These are phyloP conservation scores for Liasis olivaceus DNA, from an alignment of 2,797 vertebrate genomes.

Conservation along the genomic window DNA sequence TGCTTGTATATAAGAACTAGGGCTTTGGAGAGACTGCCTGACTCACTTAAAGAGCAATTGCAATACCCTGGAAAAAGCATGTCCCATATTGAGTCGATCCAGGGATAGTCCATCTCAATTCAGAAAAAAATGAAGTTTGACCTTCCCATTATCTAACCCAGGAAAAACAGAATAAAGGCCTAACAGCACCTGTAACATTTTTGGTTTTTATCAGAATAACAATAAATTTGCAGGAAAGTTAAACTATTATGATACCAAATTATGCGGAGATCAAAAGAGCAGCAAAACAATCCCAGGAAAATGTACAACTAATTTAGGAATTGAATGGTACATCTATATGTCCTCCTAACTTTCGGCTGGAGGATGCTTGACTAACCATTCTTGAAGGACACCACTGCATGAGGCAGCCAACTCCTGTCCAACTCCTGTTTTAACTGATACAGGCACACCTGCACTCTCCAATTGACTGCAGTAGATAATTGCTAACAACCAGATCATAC, in stretches of 20 bases:
- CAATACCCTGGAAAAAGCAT: background rate
- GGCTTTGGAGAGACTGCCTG: background rate
- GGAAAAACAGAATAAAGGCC: background rate
- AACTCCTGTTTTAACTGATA: background rate
- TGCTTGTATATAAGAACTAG: background rate
- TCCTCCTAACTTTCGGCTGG: background rate
- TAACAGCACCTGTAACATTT: background rate
- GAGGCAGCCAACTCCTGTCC: background rate
- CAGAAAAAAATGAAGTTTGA: background rate
- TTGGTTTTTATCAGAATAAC: background rate
- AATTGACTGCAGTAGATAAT: background rate
- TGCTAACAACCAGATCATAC: background rate
- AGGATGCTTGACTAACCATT: background rate
- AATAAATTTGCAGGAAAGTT: background rate
- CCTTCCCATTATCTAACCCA: background rate
- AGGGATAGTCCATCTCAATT: background rate
- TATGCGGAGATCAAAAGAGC: background rate
- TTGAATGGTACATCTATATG: background rate
- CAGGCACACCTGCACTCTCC: background rate
- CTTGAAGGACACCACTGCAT: background rate
- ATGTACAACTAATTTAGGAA: background rate
- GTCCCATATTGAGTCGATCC: background rate
- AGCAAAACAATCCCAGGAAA: background rate
- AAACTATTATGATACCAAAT: background rate
- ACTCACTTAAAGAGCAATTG: background rate